A percentile compares a stretch with the other conserved stretches of the same genome.
These are phyloP conservation scores for Leucophenga maculata DNA, from an alignment of 2,888 invertebrate genomes.

Conservation along the genomic window DNA sequence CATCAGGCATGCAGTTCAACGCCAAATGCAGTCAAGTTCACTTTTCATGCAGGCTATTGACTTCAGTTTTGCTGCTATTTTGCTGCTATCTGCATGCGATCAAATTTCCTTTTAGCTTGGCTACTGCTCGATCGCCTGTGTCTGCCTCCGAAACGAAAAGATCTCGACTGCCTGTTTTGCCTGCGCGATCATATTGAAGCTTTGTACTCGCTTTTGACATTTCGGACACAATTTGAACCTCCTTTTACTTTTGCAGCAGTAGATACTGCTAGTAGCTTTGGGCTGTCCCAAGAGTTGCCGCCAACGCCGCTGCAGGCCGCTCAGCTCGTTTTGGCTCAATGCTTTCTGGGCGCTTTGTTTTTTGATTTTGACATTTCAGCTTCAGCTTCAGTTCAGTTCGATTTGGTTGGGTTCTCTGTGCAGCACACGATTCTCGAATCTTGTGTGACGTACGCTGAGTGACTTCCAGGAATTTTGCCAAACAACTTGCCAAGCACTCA, in stretches of 20 bases:
- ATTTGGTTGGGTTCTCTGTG: not conserved
- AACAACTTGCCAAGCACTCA: slow-evolving; percentile 35
- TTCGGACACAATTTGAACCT: slow-evolving; percentile 64
- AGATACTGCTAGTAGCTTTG: slow-evolving; percentile 5
- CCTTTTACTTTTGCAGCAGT: slow-evolving; percentile 53
- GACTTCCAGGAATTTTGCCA: slow-evolving; percentile 44
- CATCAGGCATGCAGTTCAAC: slow-evolving; percentile 23
- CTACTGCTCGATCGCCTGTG: slow-evolving; percentile 47
- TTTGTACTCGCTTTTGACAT: slow-evolving; percentile 59
- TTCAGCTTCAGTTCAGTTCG: slow-evolving; percentile 20
- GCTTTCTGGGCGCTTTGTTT: slow-evolving; percentile 24
- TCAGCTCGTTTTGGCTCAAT: not conserved
- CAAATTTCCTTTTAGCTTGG: slow-evolving; percentile 55
- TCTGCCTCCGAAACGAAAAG: not conserved
- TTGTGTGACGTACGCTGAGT: slow-evolving; percentile 24
- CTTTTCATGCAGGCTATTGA: slow-evolving; percentile 65
- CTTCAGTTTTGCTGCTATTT: slow-evolving; percentile 47
- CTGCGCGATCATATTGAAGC: slow-evolving; percentile 56
- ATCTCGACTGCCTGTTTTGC: slow-evolving; percentile 2
- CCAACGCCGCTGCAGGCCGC: not conserved
- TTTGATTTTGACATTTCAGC: slow-evolving; percentile 46
- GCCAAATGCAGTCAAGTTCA: slow-evolving; percentile 59
- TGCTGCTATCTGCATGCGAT: slow-evolving; percentile 63
- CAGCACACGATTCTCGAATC: not conserved
- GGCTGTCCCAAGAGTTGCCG: slow-evolving; percentile 4